Conservation (phyloP, 2,113 vertebrate species). For the Fregetta grallaria region DNA sequence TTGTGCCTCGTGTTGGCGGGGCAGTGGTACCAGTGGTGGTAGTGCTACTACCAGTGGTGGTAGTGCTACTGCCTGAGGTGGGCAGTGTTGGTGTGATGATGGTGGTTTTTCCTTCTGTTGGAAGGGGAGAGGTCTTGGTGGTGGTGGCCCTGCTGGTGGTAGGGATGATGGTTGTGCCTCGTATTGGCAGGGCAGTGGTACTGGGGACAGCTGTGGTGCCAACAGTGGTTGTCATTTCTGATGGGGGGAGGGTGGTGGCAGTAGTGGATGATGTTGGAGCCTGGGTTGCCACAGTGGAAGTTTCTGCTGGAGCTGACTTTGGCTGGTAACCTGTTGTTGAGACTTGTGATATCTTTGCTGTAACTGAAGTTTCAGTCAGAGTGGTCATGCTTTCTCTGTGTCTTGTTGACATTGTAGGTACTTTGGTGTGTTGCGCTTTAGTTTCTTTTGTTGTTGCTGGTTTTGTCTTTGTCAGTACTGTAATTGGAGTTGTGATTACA, state of each 20-base stretch:
- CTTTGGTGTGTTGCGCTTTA: fast-evolving
- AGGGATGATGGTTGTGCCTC: no score
- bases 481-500: not conserved
- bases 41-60: no score
- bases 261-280: fast-evolving
- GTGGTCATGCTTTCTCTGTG: fast-evolving
- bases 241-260: fast-evolving
- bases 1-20: not conserved
- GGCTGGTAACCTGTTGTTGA: fast-evolving
- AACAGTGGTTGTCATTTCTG: fast-evolving
- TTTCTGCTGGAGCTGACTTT: fast-evolving
- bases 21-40: no score
- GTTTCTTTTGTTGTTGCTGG: not conserved
- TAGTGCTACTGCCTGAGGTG: no score
- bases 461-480: not conserved
- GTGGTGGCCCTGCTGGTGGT: not conserved
- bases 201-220: not conserved
- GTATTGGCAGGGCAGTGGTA: fast-evolving
- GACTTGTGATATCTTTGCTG: fast-evolving
- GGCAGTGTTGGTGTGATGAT: not conserved
- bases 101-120: not conserved
- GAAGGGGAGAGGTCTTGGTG: no score
- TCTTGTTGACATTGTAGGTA: fast-evolving
- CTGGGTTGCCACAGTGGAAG: fast-evolving
- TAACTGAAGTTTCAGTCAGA: fast-evolving